These are phyloP conservation scores for Tortrix viridana DNA, from an alignment of 2,888 invertebrate species.

Conservation along the genomic window DNA sequence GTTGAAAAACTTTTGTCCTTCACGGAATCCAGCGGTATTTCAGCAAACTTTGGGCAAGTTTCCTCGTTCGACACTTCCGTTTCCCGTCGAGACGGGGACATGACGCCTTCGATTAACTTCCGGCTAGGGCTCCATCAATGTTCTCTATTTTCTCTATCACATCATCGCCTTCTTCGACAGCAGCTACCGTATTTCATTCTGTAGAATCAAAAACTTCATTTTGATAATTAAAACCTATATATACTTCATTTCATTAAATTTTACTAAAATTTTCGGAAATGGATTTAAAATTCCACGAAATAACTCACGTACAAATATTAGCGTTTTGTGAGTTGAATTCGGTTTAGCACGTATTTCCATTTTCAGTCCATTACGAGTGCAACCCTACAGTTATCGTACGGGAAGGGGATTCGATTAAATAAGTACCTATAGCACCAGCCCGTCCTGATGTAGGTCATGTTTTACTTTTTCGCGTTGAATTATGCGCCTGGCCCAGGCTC, in stretches of 20 bases:
- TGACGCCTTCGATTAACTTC: conserved; percentile 24
- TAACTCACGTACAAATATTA: not conserved
- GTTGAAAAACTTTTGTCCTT: conserved; percentile 6
- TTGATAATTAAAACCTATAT: not conserved
- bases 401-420: conserved; percentile 15
- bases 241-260: too few species aligned
- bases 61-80: conserved; percentile 27
- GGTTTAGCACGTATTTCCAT: not conserved
- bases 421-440: conserved; percentile 16
- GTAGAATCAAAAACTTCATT: not conserved
- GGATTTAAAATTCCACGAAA: not conserved
- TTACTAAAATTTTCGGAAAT: too few species aligned
- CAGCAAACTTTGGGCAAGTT: conserved; percentile 18
- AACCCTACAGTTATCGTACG: not conserved
- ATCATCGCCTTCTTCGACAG: not conserved
- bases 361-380: not conserved
- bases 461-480: conserved; percentile 29
- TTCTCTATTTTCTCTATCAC: not conserved
- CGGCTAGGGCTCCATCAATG: not conserved
- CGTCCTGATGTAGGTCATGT: conserved; percentile 25
- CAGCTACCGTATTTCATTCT: not conserved
- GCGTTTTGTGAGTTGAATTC: not conserved
- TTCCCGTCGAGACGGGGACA: conserved; percentile 15
- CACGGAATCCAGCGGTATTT: conserved; percentile 19
- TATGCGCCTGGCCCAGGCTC: conserved; percentile 27